A percentile compares a stretch with the other conserved stretches of the same genome.
Evolutionary conservation across 2,888 invertebrate species (phyloP).

Genomic region (Himalopsyche anomala): DNA sequence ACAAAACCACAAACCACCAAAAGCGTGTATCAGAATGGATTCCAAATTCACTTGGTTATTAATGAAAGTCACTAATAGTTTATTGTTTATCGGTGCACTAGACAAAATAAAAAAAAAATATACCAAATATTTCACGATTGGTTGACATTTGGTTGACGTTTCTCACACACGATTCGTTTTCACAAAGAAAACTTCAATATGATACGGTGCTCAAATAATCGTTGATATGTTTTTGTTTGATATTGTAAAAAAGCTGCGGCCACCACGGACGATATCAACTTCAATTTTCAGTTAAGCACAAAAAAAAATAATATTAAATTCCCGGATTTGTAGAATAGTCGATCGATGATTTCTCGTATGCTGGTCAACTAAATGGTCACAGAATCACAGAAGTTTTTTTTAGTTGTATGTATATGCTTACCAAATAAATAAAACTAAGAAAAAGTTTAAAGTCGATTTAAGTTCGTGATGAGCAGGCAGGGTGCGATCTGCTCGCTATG

Average conservation of each 20-base stretch:
- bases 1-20: constrained; percentile 28
- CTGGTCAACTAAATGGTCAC: constrained; percentile 8
- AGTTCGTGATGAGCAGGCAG: constrained; percentile 59
- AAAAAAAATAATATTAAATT: constrained; percentile 47
- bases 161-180: constrained; percentile 28
- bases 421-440: constrained; percentile 64
- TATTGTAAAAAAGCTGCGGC: no score
- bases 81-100: constrained; percentile 34
- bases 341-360: constrained; percentile 18
- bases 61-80: constrained; percentile 35
- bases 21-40: not conserved
- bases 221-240: not conserved
- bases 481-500: constrained; percentile 63
- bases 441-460: constrained; percentile 59
- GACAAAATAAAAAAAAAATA: not conserved
- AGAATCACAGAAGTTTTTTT: constrained; percentile 28
- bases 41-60: constrained; percentile 46
- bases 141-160: not conserved
- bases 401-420: constrained; percentile 61
- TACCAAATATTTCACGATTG: not conserved
- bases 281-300: constrained; percentile 20
- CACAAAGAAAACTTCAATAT: not conserved
- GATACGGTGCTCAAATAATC: not conserved
- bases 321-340: constrained; percentile 45
- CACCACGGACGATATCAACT: not conserved